Conservation (phyloP, 2,888 invertebrate genomes). For the Incurvaria masculella region DNA sequence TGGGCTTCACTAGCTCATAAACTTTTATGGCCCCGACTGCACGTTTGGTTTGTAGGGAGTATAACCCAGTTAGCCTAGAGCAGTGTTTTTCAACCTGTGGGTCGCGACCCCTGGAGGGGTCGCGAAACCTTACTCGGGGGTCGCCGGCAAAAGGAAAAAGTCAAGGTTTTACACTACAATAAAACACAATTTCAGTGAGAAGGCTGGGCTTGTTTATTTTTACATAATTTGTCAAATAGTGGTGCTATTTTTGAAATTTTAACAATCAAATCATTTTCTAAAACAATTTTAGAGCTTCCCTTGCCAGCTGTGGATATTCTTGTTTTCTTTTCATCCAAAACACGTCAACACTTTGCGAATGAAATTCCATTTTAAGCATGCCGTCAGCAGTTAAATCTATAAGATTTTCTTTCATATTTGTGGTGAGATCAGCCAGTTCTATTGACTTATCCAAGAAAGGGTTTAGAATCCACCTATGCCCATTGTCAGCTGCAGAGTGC, state of each 20-base stretch:
- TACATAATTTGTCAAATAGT: conserved; percentile 2
- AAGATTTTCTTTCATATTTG: conserved; percentile 20
- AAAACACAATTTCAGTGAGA: conserved; percentile 3
- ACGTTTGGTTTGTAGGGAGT: too few relatives aligned
- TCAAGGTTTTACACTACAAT: conserved; percentile 1
- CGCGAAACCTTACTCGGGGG: conserved; percentile 7
- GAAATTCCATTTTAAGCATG: conserved; percentile 20
- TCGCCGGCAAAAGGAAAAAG: conserved; percentile 4
- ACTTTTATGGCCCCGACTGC: too few relatives aligned
- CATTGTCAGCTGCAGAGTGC: conserved; percentile 20
- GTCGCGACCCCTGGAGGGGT: conserved; percentile 9
- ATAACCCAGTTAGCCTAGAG: not conserved
- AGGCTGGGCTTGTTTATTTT: conserved; percentile 1
- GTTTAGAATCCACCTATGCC: conserved; percentile 20
- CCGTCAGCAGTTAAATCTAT: conserved; percentile 20
- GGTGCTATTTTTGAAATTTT: conserved; percentile 2
- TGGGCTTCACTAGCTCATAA: too few relatives aligned
- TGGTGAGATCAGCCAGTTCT: conserved; percentile 19
- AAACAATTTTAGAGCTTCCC: conserved; percentile 25
- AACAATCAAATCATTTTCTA: conserved; percentile 4
- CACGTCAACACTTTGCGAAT: conserved; percentile 17
- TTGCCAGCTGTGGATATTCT: conserved; percentile 30
- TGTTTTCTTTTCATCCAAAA: conserved; percentile 6
- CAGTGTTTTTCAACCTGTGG: conserved; percentile 8
- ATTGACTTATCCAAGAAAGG: conserved; percentile 20